Percentiles rank a stretch among this genome's conserved stretches.
Conservation (phyloP, 2,888 invertebrate species). For the Aromia moschata region DNA sequence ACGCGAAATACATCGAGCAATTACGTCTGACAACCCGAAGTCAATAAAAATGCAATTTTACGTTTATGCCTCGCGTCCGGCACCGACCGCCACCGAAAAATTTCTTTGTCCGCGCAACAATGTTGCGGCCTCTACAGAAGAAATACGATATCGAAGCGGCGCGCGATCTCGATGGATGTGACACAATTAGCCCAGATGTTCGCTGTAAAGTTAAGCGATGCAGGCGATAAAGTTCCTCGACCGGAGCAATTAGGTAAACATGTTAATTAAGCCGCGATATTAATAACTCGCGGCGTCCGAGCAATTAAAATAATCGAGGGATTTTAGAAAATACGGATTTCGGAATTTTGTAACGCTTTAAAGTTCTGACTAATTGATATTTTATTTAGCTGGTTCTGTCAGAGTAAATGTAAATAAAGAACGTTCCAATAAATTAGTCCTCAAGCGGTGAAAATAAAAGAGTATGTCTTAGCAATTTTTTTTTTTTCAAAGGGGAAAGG, state of each 20-base stretch:
- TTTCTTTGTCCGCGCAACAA: slow-evolving; percentile 1
- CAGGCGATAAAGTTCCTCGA: neutral
- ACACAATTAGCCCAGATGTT: neutral
- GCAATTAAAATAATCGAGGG: too few relatives aligned
- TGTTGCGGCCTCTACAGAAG: neutral
- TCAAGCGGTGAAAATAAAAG: too few relatives aligned
- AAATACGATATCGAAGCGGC: neutral
- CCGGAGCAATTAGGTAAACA: neutral
- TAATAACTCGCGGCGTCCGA: too few relatives aligned
- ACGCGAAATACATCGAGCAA: neutral
- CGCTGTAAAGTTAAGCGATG: neutral
- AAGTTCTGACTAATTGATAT: too few relatives aligned
- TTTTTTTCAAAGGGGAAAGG: too few relatives aligned
- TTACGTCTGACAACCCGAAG: slow-evolving; percentile 1
- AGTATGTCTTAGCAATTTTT: too few relatives aligned
- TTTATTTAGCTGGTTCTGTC: too few relatives aligned
- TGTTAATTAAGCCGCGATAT: neutral
- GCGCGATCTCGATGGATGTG: neutral
- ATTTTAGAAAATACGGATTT: too few relatives aligned
- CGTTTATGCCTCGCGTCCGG: slow-evolving; percentile 4
- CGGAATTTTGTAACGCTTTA: too few relatives aligned
- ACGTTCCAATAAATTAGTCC: too few relatives aligned
- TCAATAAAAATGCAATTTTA: slow-evolving; percentile 9
- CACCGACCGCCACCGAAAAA: neutral
- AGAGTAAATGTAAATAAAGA: too few relatives aligned